Base-by-base conservation (phyloP, 2,888 invertebrate species). In the Tetragonisca angustula region DNA sequence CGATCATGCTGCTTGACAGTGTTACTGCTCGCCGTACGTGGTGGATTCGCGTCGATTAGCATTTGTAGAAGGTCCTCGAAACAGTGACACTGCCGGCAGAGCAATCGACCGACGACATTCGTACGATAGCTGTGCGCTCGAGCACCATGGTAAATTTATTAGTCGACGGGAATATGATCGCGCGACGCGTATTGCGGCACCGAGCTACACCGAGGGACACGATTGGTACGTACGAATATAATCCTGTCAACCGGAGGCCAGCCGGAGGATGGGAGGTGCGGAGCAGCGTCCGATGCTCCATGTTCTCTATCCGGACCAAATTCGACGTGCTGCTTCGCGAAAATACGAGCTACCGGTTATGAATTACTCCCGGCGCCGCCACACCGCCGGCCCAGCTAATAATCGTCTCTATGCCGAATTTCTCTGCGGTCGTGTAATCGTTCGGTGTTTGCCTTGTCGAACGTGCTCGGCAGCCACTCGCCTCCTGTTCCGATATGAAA, bases 301-400 rank as follows among this genome's bases (percentile, higher is more conserved):
- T 93, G 93, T 93, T 93, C 91, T 89, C 92, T 91, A 92, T 92
- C 92, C 93, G 89, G 88, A 91, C 90, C 91, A 91, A 92, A 91
- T 92, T 90, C 87, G 88, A 90, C 90, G 89, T 90, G 88, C 87
- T 85, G 86, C 87, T 49, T 54, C 85, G 90, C 91, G 92, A 93
- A 94, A 94, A 93, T 94, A 93, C 92, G 91, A 93, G 91, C 83
- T 88, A 90, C 91, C 84, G 90, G 92, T 92, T 91, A 93, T 94
- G 92, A 94, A 94, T 94, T 93, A 94, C 91, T 87, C 85, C 87
- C 88, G 88, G 83, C 13, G 19, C 87, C 76, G 56, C 85, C 85
- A 79, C 86, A 87, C 78, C 79, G 75, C 77, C 65, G 79, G 76
- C 79, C 87, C 86, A 87, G 90, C 92, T 93, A 92, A 93, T 93